Conservation (phyloP, 2,888 invertebrate genomes). For the Ectemnius cavifrons region DNA sequence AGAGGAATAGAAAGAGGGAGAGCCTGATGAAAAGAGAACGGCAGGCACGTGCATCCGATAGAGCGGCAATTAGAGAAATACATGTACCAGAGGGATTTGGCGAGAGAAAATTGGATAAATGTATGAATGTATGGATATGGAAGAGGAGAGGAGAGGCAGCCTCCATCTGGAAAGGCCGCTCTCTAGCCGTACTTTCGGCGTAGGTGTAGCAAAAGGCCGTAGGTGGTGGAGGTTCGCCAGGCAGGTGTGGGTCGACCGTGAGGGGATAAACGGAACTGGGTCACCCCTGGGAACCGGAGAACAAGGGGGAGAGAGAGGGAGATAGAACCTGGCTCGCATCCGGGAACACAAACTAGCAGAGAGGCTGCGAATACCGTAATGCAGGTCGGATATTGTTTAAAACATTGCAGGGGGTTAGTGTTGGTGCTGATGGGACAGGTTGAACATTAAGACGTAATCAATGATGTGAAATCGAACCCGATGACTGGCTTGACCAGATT, state of each 20-base stretch:
- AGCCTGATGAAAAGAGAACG: background rate
- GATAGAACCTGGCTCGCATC: constrained; percentile 55
- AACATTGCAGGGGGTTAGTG: constrained; percentile 1
- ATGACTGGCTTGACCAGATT: background rate
- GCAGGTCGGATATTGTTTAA: constrained; percentile 16
- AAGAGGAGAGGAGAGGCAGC: constrained; percentile 22
- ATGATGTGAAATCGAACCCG: background rate
- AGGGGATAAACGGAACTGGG: constrained; percentile 65
- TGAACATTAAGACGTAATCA: too few species aligned
- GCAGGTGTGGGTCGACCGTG: constrained; percentile 47
- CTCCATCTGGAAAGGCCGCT: background rate
- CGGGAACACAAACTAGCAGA: constrained; percentile 51
- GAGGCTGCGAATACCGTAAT: constrained; percentile 41
- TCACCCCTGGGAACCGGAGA: constrained; percentile 68
- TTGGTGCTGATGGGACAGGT: background rate
- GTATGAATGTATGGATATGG: background rate
- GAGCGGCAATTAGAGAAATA: background rate
- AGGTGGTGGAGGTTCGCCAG: constrained; percentile 49
- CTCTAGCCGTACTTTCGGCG: constrained; percentile 24
- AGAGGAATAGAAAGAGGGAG: background rate
- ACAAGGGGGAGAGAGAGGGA: background rate
- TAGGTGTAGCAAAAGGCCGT: constrained; percentile 26
- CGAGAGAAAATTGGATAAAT: background rate
- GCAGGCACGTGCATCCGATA: background rate
- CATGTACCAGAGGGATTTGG: background rate